Base-by-base conservation (phyloP, 2,113 vertebrate species). In the Phalacrocorax brasilianus region DNA sequence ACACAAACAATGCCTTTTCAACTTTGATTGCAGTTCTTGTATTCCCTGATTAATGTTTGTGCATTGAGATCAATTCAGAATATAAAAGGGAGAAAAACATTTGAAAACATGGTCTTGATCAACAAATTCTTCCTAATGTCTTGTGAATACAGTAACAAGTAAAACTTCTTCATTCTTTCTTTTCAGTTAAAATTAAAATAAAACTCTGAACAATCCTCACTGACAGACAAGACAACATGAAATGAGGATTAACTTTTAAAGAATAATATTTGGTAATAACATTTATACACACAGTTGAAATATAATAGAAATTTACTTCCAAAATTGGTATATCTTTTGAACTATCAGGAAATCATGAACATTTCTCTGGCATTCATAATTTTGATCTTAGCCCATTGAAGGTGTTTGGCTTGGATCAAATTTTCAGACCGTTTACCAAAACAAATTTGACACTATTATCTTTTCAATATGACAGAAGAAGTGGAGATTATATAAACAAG, bases 1-100 rank as follows among this genome's bases (percentile, higher is more conserved):
- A 94, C 32, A 66, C 17, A 94, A 97, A 85, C 56, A 96, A 85
- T 65, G 11, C 20, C 33, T 96, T 87, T 81, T 93, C 67, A 95
- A 77, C 27, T 49, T 95, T 95, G 53, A 95, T 80, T 91, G 52
- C 17, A 68, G n/a, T 74, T 45, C 89, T 88, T 96, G 21, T 94
- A 55, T 89, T 97, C 80, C 93, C 70, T 97, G 96, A 97, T 96
- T 96, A 95, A 94, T 86, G 12, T 68, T 88, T 96, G 47, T 90
- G 91, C 19, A 45, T 44, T 76, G 61, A 94, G 58, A 93, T 95
- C 79, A 55, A 93, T 94, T 86, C 96, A 70, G 33, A 91, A 83
- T 88, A 88, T 68, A 85, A 74, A 95, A 91, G 35, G 22, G 44
- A 72, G 63, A 56, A 44, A 89, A 67, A 30, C 9, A 66, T 94